Conservation (phyloP, 2,797 vertebrate genomes). For the Poliocrania exsul region DNA sequence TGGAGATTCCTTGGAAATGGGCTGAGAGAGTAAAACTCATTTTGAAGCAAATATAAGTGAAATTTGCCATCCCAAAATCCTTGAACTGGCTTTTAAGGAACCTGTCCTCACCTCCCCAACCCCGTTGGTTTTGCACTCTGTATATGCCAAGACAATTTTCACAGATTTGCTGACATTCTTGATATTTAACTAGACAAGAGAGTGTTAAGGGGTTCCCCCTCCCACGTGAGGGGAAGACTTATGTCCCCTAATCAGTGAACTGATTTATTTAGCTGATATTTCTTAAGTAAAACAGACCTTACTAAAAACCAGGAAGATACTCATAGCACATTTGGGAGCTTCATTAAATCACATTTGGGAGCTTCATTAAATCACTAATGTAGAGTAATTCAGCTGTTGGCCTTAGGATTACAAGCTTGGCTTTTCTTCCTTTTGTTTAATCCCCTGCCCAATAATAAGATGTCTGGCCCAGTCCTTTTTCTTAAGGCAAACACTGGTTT, state of each 20-base stretch:
- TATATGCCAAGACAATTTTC: neutral
- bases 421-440: neutral
- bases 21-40: neutral
- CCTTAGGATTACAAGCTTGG: neutral
- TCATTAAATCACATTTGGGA: neutral
- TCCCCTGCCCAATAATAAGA: neutral
- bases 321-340: neutral
- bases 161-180: neutral
- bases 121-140: neutral
- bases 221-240: neutral
- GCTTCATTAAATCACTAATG: neutral
- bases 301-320: neutral
- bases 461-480: neutral
- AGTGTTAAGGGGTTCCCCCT: neutral
- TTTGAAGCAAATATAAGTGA: neutral
- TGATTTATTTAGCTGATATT: neutral
- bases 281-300: neutral
- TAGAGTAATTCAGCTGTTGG: neutral
- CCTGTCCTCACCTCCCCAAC: neutral
- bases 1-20: neutral
- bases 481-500: neutral
- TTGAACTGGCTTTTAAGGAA: neutral
- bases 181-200: neutral
- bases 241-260: neutral
- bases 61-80: neutral